Base-by-base conservation (phyloP, 2,888 invertebrate genomes). In the Aplocera efformata region DNA sequence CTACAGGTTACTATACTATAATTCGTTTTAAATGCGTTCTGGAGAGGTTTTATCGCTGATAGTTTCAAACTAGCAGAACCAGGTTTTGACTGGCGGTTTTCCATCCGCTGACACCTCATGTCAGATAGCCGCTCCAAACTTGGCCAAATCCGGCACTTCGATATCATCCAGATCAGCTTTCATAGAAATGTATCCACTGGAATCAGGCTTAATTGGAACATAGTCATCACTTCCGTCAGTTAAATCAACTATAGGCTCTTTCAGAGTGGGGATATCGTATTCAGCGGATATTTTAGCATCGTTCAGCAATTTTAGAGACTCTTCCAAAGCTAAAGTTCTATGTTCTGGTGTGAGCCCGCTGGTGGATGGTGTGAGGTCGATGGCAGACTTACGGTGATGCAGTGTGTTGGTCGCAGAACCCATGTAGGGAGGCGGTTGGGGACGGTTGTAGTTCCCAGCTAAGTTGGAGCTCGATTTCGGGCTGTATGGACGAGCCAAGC, bases 401-500 rank as follows among this genome's bases (percentile, higher is more conserved):
- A 85, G 67, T 0, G 81, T 68, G 57, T 77, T 81, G 23, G 73
- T 76, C 9, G 76, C 67, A 0, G 82, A 79, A 3, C 79, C 76
- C 40, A 70, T 54, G 67, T 88, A 89, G 0, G 89, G 89, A 0
- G 89, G 89, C 0, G 89, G 89, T 40, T 88, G 88, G 0, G 89
- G 89, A 0, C 89, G 71, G 58, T 85, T 85, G 71, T 84, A 88
- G 64, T 62, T 80, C 21, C 73, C 72, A 0, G 86, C 81, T 1
- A 88, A 50, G 53, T 86, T 88, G 9, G 74, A 73, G 1, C 72
- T 63, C 0, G 84, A 78, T 34, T 89, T 83, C 0, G 90, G 89
- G 35, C 90, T 91, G 60, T 82, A 81, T 0, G 89, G 79, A 3
- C 90, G 83, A 13, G 74, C 82, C 1, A 89, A 74, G 50, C 90